These are phyloP conservation scores for Pedionomus torquatus DNA, from an alignment of 2,113 vertebrate species.

Conservation along the genomic window DNA sequence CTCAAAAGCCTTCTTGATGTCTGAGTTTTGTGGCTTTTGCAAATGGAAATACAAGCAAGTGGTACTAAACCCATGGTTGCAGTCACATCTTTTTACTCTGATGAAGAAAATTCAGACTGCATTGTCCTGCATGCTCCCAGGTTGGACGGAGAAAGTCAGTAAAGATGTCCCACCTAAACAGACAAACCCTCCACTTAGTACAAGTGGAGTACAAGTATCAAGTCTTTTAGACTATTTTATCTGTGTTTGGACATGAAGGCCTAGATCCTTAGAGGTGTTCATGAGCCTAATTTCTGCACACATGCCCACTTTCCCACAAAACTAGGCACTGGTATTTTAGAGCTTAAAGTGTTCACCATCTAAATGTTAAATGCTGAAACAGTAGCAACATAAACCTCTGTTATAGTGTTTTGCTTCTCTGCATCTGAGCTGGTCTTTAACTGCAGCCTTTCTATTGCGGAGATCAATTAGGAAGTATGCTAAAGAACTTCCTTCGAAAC, in stretches of 20 bases:
- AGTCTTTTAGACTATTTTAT: not conserved
- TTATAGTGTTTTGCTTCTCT: not conserved
- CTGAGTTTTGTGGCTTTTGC: not conserved
- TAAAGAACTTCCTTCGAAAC: not conserved
- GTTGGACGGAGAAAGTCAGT: not conserved
- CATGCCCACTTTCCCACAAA: not conserved
- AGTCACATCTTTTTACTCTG: not conserved
- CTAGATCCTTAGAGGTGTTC: not conserved
- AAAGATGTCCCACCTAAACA: not conserved
- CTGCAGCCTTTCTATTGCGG: not conserved
- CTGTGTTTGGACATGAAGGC: not conserved
- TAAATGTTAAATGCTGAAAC: not conserved
- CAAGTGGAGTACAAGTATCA: not conserved
- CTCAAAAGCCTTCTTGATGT: not conserved
- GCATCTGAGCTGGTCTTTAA: not conserved
- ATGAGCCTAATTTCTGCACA: not conserved
- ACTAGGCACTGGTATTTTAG: not conserved
- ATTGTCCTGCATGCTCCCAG: not conserved
- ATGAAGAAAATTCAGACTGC: not conserved
- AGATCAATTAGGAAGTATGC: not conserved
- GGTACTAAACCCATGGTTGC: not conserved
- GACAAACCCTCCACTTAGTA: not conserved
- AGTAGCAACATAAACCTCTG: not conserved
- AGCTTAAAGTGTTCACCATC: not conserved
- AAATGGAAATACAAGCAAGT: not conserved